These are phyloP conservation scores for Trissolcus japonicus DNA, from an alignment of 2,888 invertebrate species.

Conservation along the genomic window DNA sequence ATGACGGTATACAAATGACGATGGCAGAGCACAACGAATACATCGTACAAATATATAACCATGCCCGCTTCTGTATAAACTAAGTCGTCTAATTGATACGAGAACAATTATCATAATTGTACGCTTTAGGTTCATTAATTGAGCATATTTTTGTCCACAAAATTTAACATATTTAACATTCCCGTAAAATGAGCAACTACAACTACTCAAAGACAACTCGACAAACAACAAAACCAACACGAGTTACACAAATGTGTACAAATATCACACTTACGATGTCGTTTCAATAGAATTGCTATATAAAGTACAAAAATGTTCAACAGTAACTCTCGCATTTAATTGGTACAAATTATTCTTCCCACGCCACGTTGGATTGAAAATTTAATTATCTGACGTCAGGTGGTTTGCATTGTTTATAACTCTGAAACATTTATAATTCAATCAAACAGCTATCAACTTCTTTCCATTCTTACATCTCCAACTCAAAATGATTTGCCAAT, in stretches of 20 bases:
- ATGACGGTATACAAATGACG: slow-evolving; percentile 29
- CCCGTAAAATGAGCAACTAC: not conserved
- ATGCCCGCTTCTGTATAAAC: slow-evolving; percentile 19
- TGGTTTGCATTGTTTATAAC: not conserved
- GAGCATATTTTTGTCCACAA: slow-evolving; percentile 31
- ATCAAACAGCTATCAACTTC: too few species aligned
- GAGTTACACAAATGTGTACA: not conserved
- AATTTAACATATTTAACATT: not conserved
- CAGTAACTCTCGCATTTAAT: not conserved
- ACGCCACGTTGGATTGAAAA: not conserved
- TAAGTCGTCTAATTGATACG: slow-evolving; percentile 8
- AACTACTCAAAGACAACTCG: slow-evolving; percentile 2
- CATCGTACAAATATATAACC: slow-evolving; percentile 41
- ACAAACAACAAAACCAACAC: not conserved
- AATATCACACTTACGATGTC: not conserved
- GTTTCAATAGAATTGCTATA: not conserved
- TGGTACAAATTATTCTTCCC: not conserved
- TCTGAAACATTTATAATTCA: not conserved
- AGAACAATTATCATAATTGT: slow-evolving; percentile 33
- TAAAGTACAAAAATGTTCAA: not conserved
- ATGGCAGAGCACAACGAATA: slow-evolving; percentile 36
- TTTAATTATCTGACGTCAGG: too few species aligned
- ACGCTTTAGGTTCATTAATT: slow-evolving; percentile 25
- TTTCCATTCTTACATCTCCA: too few species aligned
- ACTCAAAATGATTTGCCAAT: too few species aligned